These are phyloP conservation scores for Panagrolaimus sp. DNA, from an alignment of 1,140 invertebrate genomes.

Conservation along the genomic window DNA sequence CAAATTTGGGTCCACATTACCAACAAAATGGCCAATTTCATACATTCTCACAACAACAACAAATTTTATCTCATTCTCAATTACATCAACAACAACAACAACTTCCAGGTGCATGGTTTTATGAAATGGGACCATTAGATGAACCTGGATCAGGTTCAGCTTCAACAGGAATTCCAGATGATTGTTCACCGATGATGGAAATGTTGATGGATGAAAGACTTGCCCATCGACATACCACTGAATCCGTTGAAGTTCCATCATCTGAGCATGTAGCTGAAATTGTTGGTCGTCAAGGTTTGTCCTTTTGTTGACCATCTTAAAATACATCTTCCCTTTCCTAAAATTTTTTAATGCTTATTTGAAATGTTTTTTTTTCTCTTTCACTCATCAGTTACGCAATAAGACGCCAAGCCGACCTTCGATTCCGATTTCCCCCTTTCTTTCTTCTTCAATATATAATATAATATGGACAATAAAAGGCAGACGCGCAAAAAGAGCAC, in stretches of 20 bases:
- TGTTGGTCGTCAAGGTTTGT: conserved; percentile 94
- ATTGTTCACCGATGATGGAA: background rate
- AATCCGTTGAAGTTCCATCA: conserved; percentile 90
- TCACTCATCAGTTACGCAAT: background rate
- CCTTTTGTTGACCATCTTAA: background rate
- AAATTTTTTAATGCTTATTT: background rate
- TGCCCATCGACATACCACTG: conserved; percentile 22
- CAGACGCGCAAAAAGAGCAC: background rate
- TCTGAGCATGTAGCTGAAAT: conserved; percentile 99
- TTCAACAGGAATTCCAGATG: background rate
- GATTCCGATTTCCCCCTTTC: conserved; percentile 17
- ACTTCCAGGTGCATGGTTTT: conserved; percentile 5
- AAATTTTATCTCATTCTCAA: background rate
- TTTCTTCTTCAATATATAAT: background rate
- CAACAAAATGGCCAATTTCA: too few species aligned
- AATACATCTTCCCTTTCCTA: background rate
- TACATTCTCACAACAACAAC: too few species aligned
- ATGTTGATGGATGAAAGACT: background rate
- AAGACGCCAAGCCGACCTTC: background rate
- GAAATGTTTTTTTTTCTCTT: background rate
- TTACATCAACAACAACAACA: background rate
- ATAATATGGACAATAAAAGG: background rate
- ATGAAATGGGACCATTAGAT: conserved; percentile 1
- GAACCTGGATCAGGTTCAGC: background rate
- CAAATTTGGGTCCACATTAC: too few species aligned